Evolutionary conservation across 2,888 invertebrate genomes (phyloP), one percentile per base, ranked within the genome.

Genomic region (Andrena marginata): DNA sequence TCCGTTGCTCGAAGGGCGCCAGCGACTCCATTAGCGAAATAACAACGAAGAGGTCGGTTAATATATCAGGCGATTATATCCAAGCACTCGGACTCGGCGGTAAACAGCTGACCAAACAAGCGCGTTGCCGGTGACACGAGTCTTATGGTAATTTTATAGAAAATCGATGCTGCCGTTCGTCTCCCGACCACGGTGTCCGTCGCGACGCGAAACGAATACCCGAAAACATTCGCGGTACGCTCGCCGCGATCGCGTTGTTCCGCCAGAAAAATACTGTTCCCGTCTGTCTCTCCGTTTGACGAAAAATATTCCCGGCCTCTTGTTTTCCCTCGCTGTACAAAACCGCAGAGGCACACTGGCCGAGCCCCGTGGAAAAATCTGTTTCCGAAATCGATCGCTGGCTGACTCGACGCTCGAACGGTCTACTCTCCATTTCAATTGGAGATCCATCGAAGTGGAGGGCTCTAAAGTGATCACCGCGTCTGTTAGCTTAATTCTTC

Each of bases 91-190:
- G 42, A 23, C n/a, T n/a, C 59, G 54, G 56, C 64, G 63, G 64
- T 70, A 56, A 84, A 86, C 72, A 77, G 75, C 80, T 86, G 86
- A 84, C 81, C 84, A 86, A 86, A 82, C 81, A 84, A 56, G 51
- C 67, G 54, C 72, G 76, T 69, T 64, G 77, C 77, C 78, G 77
- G 78, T 82, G 88, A 87, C 87, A 80, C 84, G 80, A 87, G 77
- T 86, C 79, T 80, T 72, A 80, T 92, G 91, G 87, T 92, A 92
- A 92, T 92, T 90, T 91, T 90, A 91, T 90, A 78, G 91, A 85
- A 91, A 91, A 92, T 91, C 91, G 83, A 92, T 92, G 84, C 62
- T 74, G 13, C 42, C 49, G 56, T 67, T 70, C 59, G 63, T 42
- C 60, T 16, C 0, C 2, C 6, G 13, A n/a, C 10, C 8, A 26